phyloP scores from a whole-genome alignment of 2,888 invertebrate genomes.

The Coecobrya sp. region DNA sequence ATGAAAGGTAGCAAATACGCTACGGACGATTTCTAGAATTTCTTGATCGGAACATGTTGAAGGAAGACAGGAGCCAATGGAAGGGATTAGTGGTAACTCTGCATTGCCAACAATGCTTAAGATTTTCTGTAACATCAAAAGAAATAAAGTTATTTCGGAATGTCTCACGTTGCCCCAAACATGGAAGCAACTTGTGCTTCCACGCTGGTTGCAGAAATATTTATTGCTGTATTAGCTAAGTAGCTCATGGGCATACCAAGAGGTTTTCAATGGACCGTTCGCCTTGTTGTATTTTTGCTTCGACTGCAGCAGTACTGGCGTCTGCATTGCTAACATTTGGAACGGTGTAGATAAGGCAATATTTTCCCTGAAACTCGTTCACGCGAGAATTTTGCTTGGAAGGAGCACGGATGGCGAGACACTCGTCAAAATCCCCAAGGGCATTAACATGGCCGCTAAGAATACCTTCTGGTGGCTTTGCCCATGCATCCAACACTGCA shows the following conservation, averaged over 20 bases:
- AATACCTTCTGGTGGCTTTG: constrained; percentile 84
- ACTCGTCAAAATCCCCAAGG: constrained; percentile 85
- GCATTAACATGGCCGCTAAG: constrained; percentile 83
- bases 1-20: constrained; percentile 67
- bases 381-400: background rate
- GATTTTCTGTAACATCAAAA: constrained; percentile 48
- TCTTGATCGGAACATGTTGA: constrained; percentile 82
- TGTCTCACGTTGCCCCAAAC: constrained; percentile 53
- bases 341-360: constrained; percentile 62
- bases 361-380: constrained; percentile 69
- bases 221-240: background rate
- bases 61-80: constrained; percentile 80
- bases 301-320: background rate
- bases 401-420: constrained; percentile 76
- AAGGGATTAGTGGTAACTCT: constrained; percentile 63
- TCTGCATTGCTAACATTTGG: constrained; percentile 39
- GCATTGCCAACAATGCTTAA: constrained; percentile 54
- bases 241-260: constrained; percentile 34
- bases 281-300: background rate
- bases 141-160: background rate
- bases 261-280: constrained; percentile 55
- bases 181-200: background rate
- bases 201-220: background rate
- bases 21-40: constrained; percentile 56
- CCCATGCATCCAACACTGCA: constrained; percentile 85